phyloP scores from a whole-genome alignment of 2,888 invertebrate genomes.

The Chelonus formosanus region DNA sequence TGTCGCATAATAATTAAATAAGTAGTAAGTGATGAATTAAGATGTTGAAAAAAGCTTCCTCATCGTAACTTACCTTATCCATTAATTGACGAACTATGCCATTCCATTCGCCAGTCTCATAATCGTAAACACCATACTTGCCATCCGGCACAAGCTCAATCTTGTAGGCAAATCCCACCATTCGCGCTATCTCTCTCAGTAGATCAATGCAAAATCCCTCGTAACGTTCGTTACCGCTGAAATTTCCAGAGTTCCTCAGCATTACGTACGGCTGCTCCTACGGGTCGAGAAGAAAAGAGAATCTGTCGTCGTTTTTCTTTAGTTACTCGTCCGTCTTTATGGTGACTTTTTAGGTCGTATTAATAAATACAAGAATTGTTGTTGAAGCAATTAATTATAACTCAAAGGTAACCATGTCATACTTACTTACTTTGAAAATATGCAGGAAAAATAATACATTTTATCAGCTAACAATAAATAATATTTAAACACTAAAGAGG shows the following conservation, averaged over 20 bases:
- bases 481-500: too few species aligned
- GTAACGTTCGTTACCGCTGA: constrained; percentile 72
- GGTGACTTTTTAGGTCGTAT: background rate
- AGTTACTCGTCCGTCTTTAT: background rate
- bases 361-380: too few species aligned
- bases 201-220: constrained; percentile 81
- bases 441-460: too few species aligned
- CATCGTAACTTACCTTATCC: constrained; percentile 69
- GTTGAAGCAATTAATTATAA: too few species aligned
- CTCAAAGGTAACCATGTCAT: too few species aligned
- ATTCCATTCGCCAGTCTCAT: constrained; percentile 79
- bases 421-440: too few species aligned
- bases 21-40: background rate
- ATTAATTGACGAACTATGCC: constrained; percentile 74
- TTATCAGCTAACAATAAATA: too few species aligned
- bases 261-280: constrained; percentile 71
- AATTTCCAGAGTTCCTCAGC: constrained; percentile 66
- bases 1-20: too few species aligned
- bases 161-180: constrained; percentile 75
- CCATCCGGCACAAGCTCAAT: constrained; percentile 73
- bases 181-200: constrained; percentile 71
- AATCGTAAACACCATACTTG: constrained; percentile 79
- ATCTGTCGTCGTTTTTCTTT: constrained; percentile 14
- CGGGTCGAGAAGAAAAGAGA: constrained; percentile 27
- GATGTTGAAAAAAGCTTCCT: background rate